phyloP scores from a whole-genome alignment of 64 coral and sea anemone genomes.

The Trachythela sp. region DNA sequence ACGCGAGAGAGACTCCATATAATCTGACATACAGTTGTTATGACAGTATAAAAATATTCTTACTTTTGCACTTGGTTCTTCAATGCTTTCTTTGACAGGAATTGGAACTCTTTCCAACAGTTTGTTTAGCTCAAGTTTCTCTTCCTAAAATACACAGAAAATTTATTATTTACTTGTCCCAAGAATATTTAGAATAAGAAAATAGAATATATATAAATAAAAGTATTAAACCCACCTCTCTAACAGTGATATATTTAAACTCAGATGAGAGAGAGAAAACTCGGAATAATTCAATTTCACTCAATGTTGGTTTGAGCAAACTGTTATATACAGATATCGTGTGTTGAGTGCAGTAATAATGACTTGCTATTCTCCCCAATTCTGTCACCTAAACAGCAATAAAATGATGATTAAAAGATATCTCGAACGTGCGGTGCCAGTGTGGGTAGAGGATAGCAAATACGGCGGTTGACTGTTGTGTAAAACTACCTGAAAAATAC shows the following conservation, averaged over 20 bases:
- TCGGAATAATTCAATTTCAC: conserved; percentile 90
- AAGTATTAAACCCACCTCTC: conserved; percentile 49
- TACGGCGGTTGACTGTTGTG: too few species aligned
- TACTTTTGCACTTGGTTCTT: conserved; percentile 99
- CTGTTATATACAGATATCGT: conserved; percentile 84
- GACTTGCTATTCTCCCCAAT: conserved; percentile 90
- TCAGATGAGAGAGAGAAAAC: conserved; percentile 90
- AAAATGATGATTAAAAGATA: too few species aligned
- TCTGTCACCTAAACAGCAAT: conserved; percentile 66
- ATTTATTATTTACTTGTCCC: not conserved
- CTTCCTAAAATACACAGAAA: conserved; percentile 60
- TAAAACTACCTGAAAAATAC: too few species aligned
- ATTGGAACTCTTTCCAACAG: conserved; percentile 88
- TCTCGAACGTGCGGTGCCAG: too few species aligned
- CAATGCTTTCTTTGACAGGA: conserved; percentile 98
- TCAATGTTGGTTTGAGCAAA: conserved; percentile 83
- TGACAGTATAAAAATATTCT: not conserved
- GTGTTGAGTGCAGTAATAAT: conserved; percentile 87
- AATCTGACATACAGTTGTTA: too few species aligned
- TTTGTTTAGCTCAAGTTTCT: conserved; percentile 87
- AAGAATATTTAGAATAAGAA: not conserved
- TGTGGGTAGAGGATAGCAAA: too few species aligned
- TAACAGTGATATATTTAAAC: conserved; percentile 83
- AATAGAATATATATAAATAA: not conserved
- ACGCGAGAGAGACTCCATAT: not conserved